Evolutionary conservation across 1,140 invertebrate species (phyloP).

Genomic region (Cydia pomonella): DNA sequence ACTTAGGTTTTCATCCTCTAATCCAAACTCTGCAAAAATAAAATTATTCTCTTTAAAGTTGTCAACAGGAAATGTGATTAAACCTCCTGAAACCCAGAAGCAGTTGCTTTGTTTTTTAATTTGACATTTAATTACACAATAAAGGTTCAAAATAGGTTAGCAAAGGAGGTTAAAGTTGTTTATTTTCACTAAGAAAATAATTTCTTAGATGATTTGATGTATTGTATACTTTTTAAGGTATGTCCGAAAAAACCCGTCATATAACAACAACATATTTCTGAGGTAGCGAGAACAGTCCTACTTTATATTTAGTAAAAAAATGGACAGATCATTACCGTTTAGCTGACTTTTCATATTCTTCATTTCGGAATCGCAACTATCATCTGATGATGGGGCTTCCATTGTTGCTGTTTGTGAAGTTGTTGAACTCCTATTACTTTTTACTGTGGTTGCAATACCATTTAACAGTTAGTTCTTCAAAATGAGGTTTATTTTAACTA

Average conservation of each 20-base stretch:
- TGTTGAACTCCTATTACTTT: background rate
- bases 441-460: background rate
- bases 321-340: constrained; percentile 45
- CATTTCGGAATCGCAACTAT: constrained; percentile 61
- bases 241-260: no score
- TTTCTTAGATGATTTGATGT: no score
- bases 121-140: no score
- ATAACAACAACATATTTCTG: no score
- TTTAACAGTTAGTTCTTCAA: background rate
- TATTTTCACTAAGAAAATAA: no score
- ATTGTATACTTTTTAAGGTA: background rate
- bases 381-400: constrained; percentile 57
- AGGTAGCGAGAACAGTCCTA: background rate
- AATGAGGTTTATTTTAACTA: background rate
- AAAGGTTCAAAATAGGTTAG: background rate
- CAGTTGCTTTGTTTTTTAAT: background rate
- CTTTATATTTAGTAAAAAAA: background rate
- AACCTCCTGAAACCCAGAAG: background rate
- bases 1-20: constrained; percentile 72
- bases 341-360: constrained; percentile 60
- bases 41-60: background rate
- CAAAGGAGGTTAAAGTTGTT: background rate
- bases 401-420: constrained; percentile 36
- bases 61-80: background rate
- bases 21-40: constrained; percentile 64